Evolutionary conservation across 92 coral and sea anemone genomes (phyloP).

Genomic region (Galaxea fascicularis): DNA sequence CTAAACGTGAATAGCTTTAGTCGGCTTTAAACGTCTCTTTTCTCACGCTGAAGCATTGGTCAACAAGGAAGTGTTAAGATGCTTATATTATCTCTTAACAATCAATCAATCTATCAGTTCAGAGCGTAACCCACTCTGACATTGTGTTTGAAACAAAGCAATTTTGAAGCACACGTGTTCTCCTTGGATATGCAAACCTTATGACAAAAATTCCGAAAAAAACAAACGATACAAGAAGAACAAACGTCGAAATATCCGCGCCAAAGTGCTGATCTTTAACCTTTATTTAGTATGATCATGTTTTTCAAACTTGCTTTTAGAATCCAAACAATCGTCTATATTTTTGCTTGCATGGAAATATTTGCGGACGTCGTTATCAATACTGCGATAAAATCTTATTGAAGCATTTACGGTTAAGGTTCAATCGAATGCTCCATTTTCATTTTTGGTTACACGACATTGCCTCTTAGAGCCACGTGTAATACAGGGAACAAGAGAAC

Average conservation of each 20-base stretch:
- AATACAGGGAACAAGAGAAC: too few species aligned
- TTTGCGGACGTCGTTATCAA: too few species aligned
- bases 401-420: too few species aligned
- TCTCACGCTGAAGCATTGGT: neutral
- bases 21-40: too few species aligned
- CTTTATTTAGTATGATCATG: neutral
- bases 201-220: neutral
- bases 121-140: too few species aligned
- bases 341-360: too few species aligned
- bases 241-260: neutral
- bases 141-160: conserved; percentile 16
- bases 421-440: too few species aligned
- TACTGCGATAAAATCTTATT: too few species aligned
- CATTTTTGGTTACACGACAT: too few species aligned
- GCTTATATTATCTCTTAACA: neutral
- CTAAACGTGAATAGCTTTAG: too few species aligned
- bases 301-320: neutral
- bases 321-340: too few species aligned
- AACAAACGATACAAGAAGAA: neutral
- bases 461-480: too few species aligned
- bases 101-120: neutral
- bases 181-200: conserved; percentile 15
- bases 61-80: neutral
- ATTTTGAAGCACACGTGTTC: conserved; percentile 27
- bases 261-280: neutral